Base-by-base conservation (phyloP, 2,888 invertebrate genomes). In the Pseudanteris insignis region DNA sequence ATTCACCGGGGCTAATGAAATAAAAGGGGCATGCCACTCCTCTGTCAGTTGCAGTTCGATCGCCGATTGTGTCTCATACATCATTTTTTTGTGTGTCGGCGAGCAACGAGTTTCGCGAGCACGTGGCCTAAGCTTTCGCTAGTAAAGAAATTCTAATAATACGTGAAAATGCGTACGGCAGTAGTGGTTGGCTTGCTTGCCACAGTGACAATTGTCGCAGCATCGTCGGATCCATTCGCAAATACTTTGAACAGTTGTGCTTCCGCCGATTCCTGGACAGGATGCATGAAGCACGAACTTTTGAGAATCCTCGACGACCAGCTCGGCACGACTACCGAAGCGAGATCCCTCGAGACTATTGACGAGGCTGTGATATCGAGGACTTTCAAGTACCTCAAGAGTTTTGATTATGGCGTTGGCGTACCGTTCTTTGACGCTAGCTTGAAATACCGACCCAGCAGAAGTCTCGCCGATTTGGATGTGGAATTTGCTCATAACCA, bases 311-410 rank as follows among this genome's bases (percentile, higher is more conserved):
- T 92, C 82, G 90, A 91, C 79, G 87, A 86, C 28, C 83, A 88
- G 50, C 80, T 89, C 58, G 88, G 88, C 2, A 77, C 71, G 0
- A 72, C 44, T 8, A 77, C 78, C 1, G 76, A 74, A 32, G 72
- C 76, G 0, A 70, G 75, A 30, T 75, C 78, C 0, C 44, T 79
- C 37, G 77, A 77, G 7, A 75, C 75, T 38, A 58, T 80, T 63
- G 91, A 92, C 70, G 88, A 87, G 77, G 88, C 89, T 53, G 88
- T 92, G 68, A 86, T 87, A 65, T 87, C 89, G 66, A 86, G 92
- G 66, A 85, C 87, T 6, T 86, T 86, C 7, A 86, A 88, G 73
- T 86, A 91, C 68, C 74, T 92, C 59, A 86, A 87, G 76, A 86
- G 85, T n/a, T 88, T 91, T 76, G 89, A 91, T 77, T 86, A 92